phyloP scores from a whole-genome alignment of 2,797 vertebrate species.

The Mycteria americana region DNA sequence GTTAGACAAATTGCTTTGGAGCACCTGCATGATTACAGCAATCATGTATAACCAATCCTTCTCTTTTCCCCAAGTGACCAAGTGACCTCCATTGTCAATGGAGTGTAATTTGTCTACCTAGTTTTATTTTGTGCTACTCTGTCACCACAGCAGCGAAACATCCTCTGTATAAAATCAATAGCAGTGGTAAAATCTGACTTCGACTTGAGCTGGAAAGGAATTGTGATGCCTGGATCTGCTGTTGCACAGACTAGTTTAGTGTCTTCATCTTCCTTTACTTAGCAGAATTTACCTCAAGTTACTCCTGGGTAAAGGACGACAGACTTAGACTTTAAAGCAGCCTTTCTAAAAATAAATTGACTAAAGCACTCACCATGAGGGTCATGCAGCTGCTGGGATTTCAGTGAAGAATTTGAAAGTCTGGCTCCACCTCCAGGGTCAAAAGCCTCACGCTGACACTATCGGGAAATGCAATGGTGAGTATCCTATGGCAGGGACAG shows the following conservation, averaged over 20 bases:
- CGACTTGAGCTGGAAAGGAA: not conserved
- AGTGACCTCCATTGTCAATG: not conserved
- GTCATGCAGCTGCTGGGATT: constrained; percentile 34
- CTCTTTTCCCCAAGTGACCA: not conserved
- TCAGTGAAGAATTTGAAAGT: constrained; percentile 27
- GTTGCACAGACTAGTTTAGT: not conserved
- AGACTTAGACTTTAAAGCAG: not conserved
- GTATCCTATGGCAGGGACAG: not conserved
- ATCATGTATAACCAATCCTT: not conserved
- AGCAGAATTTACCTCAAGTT: not conserved
- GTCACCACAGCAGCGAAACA: not conserved
- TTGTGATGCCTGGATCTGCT: not conserved
- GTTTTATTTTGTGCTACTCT: not conserved
- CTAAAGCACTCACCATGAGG: not conserved
- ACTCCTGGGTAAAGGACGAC: not conserved
- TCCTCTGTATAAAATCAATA: not conserved
- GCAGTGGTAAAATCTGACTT: not conserved
- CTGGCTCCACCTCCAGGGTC: constrained; percentile 20
- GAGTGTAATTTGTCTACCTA: not conserved
- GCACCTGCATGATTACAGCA: not conserved
- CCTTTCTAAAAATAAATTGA: not conserved
- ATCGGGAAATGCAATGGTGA: not conserved
- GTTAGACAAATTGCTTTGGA: not conserved
- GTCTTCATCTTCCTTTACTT: not conserved
- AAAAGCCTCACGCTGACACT: constrained; percentile 21